phyloP scores from a whole-genome alignment of 2,113 vertebrate species.

The Sander vitreus region DNA sequence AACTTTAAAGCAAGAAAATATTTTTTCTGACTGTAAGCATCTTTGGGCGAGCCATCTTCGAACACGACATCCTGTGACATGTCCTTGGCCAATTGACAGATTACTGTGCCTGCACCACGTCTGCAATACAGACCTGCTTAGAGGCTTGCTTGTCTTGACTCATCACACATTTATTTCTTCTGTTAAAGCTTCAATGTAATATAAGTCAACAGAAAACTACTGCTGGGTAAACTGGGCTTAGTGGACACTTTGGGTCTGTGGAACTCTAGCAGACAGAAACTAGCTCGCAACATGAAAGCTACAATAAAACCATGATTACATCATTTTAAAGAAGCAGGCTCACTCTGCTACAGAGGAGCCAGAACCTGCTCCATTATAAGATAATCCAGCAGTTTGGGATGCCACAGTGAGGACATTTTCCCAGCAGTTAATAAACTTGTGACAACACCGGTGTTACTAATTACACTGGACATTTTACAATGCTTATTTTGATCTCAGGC shows the following conservation, averaged over 20 bases:
- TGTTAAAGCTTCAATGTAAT: neutral
- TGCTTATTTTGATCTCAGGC: no score
- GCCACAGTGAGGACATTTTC: no score
- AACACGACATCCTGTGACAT: conserved; percentile 10
- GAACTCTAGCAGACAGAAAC: neutral
- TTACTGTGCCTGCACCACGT: neutral
- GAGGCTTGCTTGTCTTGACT: neutral
- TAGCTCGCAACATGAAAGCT: neutral
- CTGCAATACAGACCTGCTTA: neutral
- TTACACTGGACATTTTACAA: no score
- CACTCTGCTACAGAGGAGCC: neutral
- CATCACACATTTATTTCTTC: neutral
- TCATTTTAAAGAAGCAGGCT: neutral
- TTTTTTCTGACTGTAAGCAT: neutral
- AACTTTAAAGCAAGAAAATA: neutral
- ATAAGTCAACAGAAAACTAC: neutral
- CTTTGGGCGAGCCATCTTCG: neutral
- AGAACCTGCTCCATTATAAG: neutral
- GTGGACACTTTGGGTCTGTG: neutral
- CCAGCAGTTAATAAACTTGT: no score
- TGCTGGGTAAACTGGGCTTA: neutral
- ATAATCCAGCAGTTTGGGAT: neutral
- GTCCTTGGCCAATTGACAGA: neutral
- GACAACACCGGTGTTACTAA: no score
- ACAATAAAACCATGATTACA: neutral